phyloP scores from a whole-genome alignment of 2,888 invertebrate species.

The Phortica okadai region DNA sequence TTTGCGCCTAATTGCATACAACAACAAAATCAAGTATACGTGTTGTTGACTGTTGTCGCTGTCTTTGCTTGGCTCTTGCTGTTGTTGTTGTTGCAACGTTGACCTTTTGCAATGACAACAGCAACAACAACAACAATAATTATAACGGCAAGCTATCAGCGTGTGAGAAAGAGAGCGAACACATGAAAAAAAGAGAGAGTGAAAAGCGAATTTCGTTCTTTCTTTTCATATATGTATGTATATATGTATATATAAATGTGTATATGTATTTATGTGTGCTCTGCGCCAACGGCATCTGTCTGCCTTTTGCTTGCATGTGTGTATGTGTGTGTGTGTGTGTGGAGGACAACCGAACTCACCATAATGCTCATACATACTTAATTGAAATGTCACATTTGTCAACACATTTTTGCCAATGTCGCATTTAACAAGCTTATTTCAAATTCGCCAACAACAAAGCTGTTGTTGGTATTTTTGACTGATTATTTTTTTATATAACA shows the following conservation, averaged over 20 bases:
- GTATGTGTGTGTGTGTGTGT: neutral
- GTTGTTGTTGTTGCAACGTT: no score
- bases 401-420: neutral
- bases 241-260: neutral
- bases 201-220: neutral
- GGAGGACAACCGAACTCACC: no score
- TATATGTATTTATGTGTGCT: neutral
- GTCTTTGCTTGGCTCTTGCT: neutral
- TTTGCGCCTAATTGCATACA: slow-evolving; percentile 24
- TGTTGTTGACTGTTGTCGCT: neutral
- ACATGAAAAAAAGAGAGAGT: neutral
- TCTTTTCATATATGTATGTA: neutral
- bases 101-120: neutral
- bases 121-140: neutral
- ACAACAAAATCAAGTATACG: neutral
- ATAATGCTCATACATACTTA: no score
- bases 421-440: slow-evolving; percentile 1
- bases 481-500: neutral
- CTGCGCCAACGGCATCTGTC: neutral
- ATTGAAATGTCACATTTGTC: neutral
- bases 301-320: neutral
- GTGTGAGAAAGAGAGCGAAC: no score
- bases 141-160: neutral
- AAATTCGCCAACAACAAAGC: neutral
- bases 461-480: neutral